Evolutionary conservation across 2,113 vertebrate species (phyloP), one percentile per base, ranked within the genome.

Genomic region (Pontoporia blainvillei): DNA sequence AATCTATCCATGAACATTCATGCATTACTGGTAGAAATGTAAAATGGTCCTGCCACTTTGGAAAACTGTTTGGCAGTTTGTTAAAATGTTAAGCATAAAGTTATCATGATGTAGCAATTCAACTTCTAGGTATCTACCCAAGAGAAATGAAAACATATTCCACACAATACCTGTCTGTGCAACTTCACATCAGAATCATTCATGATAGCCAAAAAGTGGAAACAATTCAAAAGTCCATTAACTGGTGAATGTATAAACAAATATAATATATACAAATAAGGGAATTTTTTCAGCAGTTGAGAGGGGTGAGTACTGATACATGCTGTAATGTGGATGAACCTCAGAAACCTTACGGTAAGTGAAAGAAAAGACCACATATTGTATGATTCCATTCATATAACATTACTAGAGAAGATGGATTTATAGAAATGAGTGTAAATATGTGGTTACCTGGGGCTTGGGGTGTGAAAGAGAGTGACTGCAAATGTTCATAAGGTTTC

Each of bases 31-130:
- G 46, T 67, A 8, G 25, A 44, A 57, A 41, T 41, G 20, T 52
- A 69, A 76, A 61, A 12, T 36, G 17, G 7, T 64, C 1, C 5
- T 72, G 27, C 4, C 52, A 52, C 71, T 94, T 89, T 36, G 57
- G 46, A 84, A 76, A 96, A 13, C 44, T 76, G 5, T 41, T 36
- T 0, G 2, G 1, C 17, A 52, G 21, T 76, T 95, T 75, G 52
- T 88, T 95, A 91, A 89, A 79, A 36, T 61, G 18, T 69, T 95
- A 73, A 34, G 34, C 21, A 46, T n/a, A 72, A 29, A 6, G 83
- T 73, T 64, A 20, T 46, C 3, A 9, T 62, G 34, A 76, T 20
- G 1, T 2, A 79, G 3, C 2, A 90, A 39, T 86, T 76, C 46
- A 8, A 41, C 12, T 21, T 18, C 23, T 96, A 41, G 12, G 21